Percentiles rank a stretch among this genome's conserved stretches.
These are phyloP conservation scores for Diabrotica virgifera DNA, from an alignment of 1,140 invertebrate genomes.

Conservation along the genomic window DNA sequence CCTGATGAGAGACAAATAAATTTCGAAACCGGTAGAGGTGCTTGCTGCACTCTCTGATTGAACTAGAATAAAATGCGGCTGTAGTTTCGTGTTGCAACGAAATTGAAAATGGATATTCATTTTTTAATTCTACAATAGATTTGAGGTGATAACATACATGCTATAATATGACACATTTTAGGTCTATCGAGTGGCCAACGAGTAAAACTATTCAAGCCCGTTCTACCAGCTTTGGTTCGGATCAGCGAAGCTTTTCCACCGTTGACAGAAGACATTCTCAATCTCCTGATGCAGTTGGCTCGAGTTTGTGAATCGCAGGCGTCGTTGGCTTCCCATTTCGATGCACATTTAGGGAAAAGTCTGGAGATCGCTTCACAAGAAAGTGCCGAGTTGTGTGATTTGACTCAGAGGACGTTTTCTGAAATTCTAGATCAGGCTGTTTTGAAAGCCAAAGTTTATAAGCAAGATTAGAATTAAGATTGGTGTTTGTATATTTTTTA, in stretches of 20 bases:
- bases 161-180: conserved; percentile 40
- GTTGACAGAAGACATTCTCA: conserved; percentile 83
- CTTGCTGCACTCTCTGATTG: no score
- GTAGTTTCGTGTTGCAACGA: no score
- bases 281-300: conserved; percentile 81
- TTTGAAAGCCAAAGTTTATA: conserved; percentile 57
- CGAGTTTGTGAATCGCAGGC: conserved; percentile 82
- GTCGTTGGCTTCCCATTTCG: conserved; percentile 64
- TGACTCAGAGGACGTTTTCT: conserved; percentile 63
- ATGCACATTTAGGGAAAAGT: conserved; percentile 53
- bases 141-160: no score
- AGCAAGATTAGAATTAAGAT: conserved; percentile 25
- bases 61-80: no score
- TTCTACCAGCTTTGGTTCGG: conserved; percentile 78
- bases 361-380: conserved; percentile 54
- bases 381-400: conserved; percentile 57
- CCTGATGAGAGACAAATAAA: no score
- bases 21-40: no score
- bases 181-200: conserved; percentile 77
- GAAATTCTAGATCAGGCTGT: conserved; percentile 59
- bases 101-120: no score
- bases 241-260: conserved; percentile 92
- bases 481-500: no score
- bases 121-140: no score
- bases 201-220: conserved; percentile 75